A percentile compares a stretch with the other conserved stretches of the same genome.
phyloP scores from a whole-genome alignment of 2,797 vertebrate genomes.

The Scolopax bukidnonensis region DNA sequence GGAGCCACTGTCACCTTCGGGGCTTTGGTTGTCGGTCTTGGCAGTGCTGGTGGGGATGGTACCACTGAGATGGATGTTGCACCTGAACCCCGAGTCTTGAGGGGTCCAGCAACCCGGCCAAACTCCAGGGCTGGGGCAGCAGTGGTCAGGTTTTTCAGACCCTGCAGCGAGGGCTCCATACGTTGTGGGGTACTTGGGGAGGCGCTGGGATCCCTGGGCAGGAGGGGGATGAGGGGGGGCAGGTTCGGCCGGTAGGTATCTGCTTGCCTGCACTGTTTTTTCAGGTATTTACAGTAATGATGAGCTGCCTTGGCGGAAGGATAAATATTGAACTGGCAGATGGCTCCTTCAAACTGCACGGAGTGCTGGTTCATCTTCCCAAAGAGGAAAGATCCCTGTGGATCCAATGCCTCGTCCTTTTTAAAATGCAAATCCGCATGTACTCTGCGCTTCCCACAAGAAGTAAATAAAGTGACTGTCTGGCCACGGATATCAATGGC shows the following conservation, averaged over 20 bases:
- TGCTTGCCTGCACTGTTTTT: conserved; percentile 93
- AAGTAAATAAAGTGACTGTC: conserved; percentile 88
- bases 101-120: conserved; percentile 17
- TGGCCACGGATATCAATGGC: conserved; percentile 86
- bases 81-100: neutral
- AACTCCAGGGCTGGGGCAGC: neutral
- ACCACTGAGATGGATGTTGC: neutral
- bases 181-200: neutral
- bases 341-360: conserved; percentile 93
- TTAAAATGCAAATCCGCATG: conserved; percentile 84
- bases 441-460: conserved; percentile 87
- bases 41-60: neutral
- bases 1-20: neutral
- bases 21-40: conserved; percentile 27
- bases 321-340: conserved; percentile 98
- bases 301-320: conserved; percentile 93
- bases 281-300: conserved; percentile 97
- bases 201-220: conserved; percentile 79
- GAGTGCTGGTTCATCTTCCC: conserved; percentile 91
- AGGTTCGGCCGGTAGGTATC: conserved; percentile 86
- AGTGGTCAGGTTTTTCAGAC: conserved; percentile 76
- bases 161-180: conserved; percentile 61
- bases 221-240: conserved; percentile 81
- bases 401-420: conserved; percentile 86
- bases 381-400: conserved; percentile 90